Percentiles rank a stretch among this genome's conserved stretches.
Conservation (phyloP, 2,797 vertebrate species). For the Antennarius maculatus region DNA sequence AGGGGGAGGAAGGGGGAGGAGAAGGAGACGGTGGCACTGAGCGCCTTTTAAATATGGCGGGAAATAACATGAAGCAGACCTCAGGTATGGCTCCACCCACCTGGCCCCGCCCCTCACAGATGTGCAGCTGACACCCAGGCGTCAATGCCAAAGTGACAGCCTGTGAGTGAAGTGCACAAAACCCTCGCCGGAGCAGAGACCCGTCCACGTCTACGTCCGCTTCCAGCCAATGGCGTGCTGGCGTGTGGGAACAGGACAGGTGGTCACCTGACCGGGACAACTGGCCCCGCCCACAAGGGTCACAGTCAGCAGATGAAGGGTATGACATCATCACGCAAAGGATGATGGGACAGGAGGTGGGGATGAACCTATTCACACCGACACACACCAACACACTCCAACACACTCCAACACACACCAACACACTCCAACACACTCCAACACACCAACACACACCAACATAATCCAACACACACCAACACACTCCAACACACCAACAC, state of each 20-base stretch:
- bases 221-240: slow-evolving; percentile 93
- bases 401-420: no score
- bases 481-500: no score
- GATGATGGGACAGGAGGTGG: slow-evolving; percentile 82
- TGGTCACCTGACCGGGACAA: slow-evolving; percentile 91
- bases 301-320: slow-evolving; percentile 95
- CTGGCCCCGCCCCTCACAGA: no score
- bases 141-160: no score
- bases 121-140: no score
- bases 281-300: slow-evolving; percentile 90
- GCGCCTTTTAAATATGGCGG: slow-evolving; percentile 33
- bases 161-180: no score
- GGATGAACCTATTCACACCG: slow-evolving; percentile 2
- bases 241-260: slow-evolving; percentile 87
- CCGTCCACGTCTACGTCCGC: slow-evolving; percentile 1
- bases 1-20: slow-evolving; percentile 22
- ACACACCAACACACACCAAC: no score
- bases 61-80: slow-evolving; percentile 40
- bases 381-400: slow-evolving; percentile 11
- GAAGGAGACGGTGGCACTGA: slow-evolving; percentile 45
- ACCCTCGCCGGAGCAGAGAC: no score
- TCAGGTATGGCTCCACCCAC: slow-evolving; percentile 13
- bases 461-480: no score
- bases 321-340: slow-evolving; percentile 96
- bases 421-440: no score